These are phyloP conservation scores for Papilio dardanus DNA, from an alignment of 1,140 invertebrate genomes.

Conservation along the genomic window DNA sequence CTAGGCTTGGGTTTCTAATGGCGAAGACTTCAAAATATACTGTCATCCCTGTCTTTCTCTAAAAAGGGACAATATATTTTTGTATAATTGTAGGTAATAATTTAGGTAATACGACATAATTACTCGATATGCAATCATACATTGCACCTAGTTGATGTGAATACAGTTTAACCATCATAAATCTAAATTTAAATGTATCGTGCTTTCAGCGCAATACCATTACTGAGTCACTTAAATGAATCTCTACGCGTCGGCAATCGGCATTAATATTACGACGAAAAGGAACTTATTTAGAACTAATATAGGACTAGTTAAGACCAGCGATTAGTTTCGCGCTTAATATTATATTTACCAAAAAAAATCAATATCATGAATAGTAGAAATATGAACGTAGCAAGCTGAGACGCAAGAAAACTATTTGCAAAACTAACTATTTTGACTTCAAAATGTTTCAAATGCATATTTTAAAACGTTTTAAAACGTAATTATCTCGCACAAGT, in stretches of 20 bases:
- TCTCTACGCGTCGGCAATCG: not conserved
- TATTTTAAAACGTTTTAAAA: not conserved
- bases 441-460: not conserved
- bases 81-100: too few relatives aligned
- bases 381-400: too few relatives aligned
- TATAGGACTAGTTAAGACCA: too few relatives aligned
- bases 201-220: slow-evolving; percentile 4
- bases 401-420: not conserved
- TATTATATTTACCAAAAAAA: too few relatives aligned
- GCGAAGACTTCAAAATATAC: too few relatives aligned
- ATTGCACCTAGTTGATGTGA: not conserved
- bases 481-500: not conserved
- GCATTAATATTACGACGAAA: not conserved
- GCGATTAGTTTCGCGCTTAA: too few relatives aligned
- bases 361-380: too few relatives aligned
- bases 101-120: not conserved
- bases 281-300: not conserved
- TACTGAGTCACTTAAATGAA: not conserved
- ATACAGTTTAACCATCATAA: not conserved
- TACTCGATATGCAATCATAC: not conserved
- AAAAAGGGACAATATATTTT: too few relatives aligned
- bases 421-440: not conserved
- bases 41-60: too few relatives aligned
- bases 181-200: not conserved
- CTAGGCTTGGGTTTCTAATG: too few relatives aligned